Conservation (phyloP, 2,888 invertebrate genomes). For the Mesorhabditis belari region DNA sequence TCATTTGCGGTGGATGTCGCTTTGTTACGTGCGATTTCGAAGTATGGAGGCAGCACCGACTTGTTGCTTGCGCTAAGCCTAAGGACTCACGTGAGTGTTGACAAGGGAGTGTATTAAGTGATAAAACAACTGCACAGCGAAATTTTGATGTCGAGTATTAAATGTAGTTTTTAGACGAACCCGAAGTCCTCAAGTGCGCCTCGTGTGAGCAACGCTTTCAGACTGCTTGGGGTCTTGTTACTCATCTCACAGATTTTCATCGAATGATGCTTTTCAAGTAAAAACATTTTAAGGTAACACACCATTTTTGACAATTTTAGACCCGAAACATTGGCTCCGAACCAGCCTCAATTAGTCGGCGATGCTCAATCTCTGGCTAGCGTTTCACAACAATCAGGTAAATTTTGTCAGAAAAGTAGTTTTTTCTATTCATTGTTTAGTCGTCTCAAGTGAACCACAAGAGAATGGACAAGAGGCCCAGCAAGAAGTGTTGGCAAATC, state of each 20-base stretch:
- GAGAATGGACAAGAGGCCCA: no score
- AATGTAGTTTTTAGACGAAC: constrained; percentile 27
- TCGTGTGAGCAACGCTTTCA: constrained; percentile 35
- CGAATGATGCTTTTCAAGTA: no score
- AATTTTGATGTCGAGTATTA: not conserved
- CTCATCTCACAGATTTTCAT: constrained; percentile 47
- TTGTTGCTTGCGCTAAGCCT: constrained; percentile 18
- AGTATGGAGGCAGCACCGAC: constrained; percentile 68
- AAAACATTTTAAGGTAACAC: no score
- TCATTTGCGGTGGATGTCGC: constrained; percentile 72
- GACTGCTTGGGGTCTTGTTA: constrained; percentile 33
- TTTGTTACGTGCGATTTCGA: constrained; percentile 69
- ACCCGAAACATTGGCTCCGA: no score
- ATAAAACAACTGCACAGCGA: not conserved
- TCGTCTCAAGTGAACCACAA: no score
- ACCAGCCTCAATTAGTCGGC: no score
- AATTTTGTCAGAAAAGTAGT: no score
- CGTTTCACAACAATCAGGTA: no score
- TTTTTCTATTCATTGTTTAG: no score
- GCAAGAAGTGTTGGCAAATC: no score
- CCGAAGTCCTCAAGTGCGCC: constrained; percentile 35
- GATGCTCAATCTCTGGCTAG: no score
- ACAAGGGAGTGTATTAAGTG: not conserved
- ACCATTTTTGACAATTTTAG: no score
- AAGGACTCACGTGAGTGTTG: constrained; percentile 17